Evolutionary conservation across 2,113 vertebrate genomes (phyloP), one percentile per base, ranked within the genome.

Genomic region (Prionailurus bengalensis): DNA sequence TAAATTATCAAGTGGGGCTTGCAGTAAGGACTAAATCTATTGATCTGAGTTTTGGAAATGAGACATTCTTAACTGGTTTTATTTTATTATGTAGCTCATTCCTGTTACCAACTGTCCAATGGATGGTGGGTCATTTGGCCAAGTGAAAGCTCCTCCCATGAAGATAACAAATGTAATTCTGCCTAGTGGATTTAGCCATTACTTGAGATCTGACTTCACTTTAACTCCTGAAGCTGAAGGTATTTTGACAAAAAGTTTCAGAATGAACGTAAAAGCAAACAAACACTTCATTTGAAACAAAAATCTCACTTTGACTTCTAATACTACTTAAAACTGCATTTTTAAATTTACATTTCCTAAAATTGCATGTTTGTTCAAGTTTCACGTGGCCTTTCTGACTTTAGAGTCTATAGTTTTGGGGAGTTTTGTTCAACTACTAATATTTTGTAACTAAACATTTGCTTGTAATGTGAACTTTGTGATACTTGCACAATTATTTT

Each of bases 211-310:
- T 29, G 97, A 99, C 85, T 91, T 98, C 83, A 63, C 95, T 78
- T 91, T 99, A 89, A 97, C 96, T 91, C 94, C 96, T 93, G 97
- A 98, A 82, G 39, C 97, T 78, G 98, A 99, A 39, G 98, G 99
- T 79, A 96, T 83, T 95, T 97, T 97, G 45, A 93, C 73, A 98
- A 91, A 98, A 91, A 98, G 65, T 92, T 87, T 63, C 98, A 98
- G 95, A 97, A 71, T 89, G 94, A 98, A 98, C 92, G 97, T 98
- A 97, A 98, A 98, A 85, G 27, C 42, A 90, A 89, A 31, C 3
- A 83, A 70, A 81, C 76, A 88, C 13, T 3, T 36, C 42, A 66
- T 79, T 90, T 97, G 23, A 87, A 88, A 86, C n/a, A 58, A 87
- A 95, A 78, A 76, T 83, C n/a, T 97, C 92, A 89, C 55, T 96